Conservation (phyloP, 2,797 vertebrate species). For the Pristis pectinata region DNA sequence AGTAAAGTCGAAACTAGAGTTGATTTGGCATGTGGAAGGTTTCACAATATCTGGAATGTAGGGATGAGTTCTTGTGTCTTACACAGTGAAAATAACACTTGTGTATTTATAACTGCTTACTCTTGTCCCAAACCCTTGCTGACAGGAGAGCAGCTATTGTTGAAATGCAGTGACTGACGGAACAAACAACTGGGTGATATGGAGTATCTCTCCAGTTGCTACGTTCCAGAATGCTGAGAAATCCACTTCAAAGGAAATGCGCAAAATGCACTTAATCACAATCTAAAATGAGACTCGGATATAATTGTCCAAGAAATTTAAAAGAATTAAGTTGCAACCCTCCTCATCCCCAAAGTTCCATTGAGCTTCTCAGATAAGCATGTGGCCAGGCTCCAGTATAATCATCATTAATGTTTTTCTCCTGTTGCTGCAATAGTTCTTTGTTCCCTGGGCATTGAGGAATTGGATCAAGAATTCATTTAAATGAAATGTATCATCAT, state of each 20-base stretch:
- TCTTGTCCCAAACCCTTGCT: not conserved
- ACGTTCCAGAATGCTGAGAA: conserved; percentile 30
- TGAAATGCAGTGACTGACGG: conserved; percentile 29
- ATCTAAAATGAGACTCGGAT: not conserved
- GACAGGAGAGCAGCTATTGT: conserved; percentile 18
- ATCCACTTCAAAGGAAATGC: conserved; percentile 24
- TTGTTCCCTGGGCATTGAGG: not conserved
- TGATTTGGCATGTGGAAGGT: not conserved
- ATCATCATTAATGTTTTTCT: not conserved
- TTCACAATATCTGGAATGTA: not conserved
- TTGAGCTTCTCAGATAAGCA: not conserved
- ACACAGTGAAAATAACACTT: conserved; percentile 4
- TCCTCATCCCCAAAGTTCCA: not conserved
- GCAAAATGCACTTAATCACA: not conserved
- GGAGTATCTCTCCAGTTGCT: not conserved
- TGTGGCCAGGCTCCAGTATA: not conserved
- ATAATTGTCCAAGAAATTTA: not conserved
- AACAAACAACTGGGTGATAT: conserved; percentile 7
- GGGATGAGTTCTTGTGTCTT: not conserved
- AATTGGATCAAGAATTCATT: not conserved
- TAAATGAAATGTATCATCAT: not conserved
- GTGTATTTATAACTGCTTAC: conserved; percentile 26
- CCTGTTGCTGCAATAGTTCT: not conserved
- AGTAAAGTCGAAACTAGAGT: not conserved
- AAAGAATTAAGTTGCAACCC: not conserved